phyloP scores from a whole-genome alignment of 2,888 invertebrate genomes.

The Volucella bombylans region DNA sequence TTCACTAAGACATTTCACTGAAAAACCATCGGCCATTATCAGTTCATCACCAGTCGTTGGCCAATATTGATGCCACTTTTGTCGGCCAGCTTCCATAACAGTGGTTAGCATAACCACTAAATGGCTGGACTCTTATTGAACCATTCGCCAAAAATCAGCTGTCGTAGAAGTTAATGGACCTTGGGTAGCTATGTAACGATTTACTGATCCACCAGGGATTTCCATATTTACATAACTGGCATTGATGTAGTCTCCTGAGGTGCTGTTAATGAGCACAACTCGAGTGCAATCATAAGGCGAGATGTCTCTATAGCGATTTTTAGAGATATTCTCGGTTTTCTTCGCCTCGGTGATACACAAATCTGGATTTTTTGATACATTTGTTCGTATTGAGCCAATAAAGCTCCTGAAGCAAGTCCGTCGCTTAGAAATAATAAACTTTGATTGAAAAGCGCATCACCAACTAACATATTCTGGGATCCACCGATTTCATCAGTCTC shows the following conservation, averaged over 20 bases:
- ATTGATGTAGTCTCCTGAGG: conserved; percentile 96
- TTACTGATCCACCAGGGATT: conserved; percentile 94
- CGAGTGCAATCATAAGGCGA: conserved; percentile 97
- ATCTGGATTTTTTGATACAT: conserved; percentile 94
- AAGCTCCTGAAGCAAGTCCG: conserved; percentile 93
- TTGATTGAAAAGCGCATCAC: conserved; percentile 85
- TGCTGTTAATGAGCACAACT: conserved; percentile 90
- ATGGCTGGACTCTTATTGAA: conserved; percentile 94
- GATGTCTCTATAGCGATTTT: conserved; percentile 98
- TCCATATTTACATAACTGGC: conserved; percentile 99
- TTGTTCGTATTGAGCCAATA: conserved; percentile 96
- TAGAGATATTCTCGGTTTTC: conserved; percentile 91
- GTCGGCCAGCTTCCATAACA: conserved; percentile 93
- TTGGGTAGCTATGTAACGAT: conserved; percentile 98
- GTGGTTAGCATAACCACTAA: conserved; percentile 99
- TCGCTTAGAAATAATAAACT: conserved; percentile 93
- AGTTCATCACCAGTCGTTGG: conserved; percentile 90
- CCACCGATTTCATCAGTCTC: conserved; percentile 83
- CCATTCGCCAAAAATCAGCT: conserved; percentile 99
- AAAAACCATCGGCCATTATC: conserved; percentile 85
- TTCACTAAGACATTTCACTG: conserved; percentile 91
- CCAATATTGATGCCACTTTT: conserved; percentile 99
- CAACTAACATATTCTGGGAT: conserved; percentile 80
- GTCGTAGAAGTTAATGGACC: conserved; percentile 96
- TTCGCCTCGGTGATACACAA: conserved; percentile 92